A percentile compares a stretch with the other conserved stretches of the same genome.
Evolutionary conservation across 2,888 invertebrate species (phyloP).

Genomic region (Chrysolina americana): DNA sequence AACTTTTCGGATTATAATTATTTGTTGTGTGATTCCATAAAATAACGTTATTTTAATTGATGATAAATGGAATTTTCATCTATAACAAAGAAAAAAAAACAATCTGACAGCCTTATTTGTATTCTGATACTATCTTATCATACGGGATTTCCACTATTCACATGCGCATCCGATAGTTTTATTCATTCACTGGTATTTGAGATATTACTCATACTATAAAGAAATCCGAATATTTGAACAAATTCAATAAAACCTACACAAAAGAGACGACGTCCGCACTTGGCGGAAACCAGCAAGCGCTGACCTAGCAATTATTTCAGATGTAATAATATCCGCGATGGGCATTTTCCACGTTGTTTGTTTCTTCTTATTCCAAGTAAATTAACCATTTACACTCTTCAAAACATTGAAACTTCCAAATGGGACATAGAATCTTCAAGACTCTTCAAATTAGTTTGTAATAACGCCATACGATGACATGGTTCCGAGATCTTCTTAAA

Average conservation of each 20-base stretch:
- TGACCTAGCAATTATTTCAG: slow-evolving; percentile 15
- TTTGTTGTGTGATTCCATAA: too few relatives aligned
- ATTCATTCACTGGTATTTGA: not conserved
- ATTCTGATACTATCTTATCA: not conserved
- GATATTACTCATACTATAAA: not conserved
- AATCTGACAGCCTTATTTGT: not conserved
- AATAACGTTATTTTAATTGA: too few relatives aligned
- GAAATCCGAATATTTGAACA: not conserved
- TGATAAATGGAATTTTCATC: not conserved
- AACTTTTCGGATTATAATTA: too few relatives aligned
- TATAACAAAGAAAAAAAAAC: not conserved
- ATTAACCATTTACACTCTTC: not conserved
- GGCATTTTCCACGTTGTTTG: not conserved
- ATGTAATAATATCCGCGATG: not conserved
- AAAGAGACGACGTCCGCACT: slow-evolving; percentile 17
- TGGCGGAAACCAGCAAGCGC: slow-evolving; percentile 18
- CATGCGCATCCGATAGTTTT: not conserved
- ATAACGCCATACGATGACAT: too few relatives aligned
- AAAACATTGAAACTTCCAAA: too few relatives aligned
- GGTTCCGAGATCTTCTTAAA: too few relatives aligned
- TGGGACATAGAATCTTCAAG: too few relatives aligned
- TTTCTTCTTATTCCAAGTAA: not conserved
- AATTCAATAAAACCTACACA: slow-evolving; percentile 29
- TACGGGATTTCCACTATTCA: not conserved
- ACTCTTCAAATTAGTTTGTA: too few relatives aligned